These are phyloP conservation scores for Nesidiocoris tenuis DNA, from an alignment of 2,888 invertebrate genomes.

Conservation along the genomic window DNA sequence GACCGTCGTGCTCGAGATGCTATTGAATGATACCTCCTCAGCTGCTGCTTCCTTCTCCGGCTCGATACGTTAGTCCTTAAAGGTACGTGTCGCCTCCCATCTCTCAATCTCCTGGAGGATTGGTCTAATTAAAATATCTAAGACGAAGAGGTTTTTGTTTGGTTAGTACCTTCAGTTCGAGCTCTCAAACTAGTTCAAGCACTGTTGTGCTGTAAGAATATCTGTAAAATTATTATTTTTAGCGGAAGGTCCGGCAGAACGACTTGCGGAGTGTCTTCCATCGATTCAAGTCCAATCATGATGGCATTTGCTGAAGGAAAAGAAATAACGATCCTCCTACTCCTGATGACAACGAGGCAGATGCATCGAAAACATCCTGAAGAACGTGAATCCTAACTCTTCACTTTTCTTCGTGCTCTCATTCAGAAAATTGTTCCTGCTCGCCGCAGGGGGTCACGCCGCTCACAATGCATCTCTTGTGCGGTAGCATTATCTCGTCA, in stretches of 20 bases:
- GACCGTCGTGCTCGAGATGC: conserved; percentile 47
- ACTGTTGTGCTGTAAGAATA: too few relatives aligned
- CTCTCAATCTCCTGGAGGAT: not conserved
- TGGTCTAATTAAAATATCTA: conserved; percentile 31
- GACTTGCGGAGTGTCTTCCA: too few relatives aligned
- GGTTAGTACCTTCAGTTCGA: too few relatives aligned
- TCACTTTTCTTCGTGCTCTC: not conserved
- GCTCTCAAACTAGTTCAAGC: too few relatives aligned
- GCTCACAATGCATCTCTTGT: not conserved
- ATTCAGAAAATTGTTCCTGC: not conserved
- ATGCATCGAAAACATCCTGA: not conserved
- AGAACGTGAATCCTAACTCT: not conserved
- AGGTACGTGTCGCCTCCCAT: too few relatives aligned
- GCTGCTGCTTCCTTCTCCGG: not conserved
- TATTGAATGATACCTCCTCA: conserved; percentile 46
- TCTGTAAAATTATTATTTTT: too few relatives aligned
- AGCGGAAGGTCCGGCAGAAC: too few relatives aligned
- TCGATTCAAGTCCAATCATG: too few relatives aligned
- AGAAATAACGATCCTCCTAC: too few relatives aligned
- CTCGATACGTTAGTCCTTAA: not conserved
- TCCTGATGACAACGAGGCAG: too few relatives aligned
- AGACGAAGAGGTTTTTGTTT: conserved; percentile 24
- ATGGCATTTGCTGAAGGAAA: too few relatives aligned
- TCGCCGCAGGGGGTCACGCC: not conserved
- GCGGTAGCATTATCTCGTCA: not conserved